Evolutionary conservation across 30 jellyfish, hydroid and myxozoan species (phyloP).

Genomic region (Turritopsis dohrnii): DNA sequence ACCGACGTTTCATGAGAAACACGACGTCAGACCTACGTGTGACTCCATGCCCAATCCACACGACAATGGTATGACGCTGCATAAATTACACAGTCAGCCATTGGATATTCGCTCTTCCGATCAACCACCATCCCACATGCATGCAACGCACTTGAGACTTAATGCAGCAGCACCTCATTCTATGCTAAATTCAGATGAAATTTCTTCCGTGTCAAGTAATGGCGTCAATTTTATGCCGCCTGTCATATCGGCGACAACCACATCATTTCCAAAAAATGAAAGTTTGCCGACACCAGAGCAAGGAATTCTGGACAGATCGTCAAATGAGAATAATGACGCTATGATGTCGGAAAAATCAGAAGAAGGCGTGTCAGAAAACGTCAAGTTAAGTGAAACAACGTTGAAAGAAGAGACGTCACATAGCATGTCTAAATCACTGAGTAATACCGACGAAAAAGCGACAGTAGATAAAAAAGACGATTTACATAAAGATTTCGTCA

Average conservation of each 20-base stretch:
- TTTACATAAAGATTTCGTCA: background rate
- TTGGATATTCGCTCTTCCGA: background rate
- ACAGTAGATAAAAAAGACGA: background rate
- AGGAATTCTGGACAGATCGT: background rate
- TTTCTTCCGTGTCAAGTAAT: background rate
- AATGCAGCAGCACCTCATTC: background rate
- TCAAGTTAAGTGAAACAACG: background rate
- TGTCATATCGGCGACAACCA: background rate
- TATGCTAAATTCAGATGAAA: background rate
- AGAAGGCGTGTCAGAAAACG: background rate
- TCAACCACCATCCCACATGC: background rate
- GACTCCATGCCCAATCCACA: background rate
- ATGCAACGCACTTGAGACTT: background rate
- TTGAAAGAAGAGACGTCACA: background rate
- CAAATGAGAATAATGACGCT: background rate
- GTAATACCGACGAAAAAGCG: background rate
- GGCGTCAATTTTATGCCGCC: background rate
- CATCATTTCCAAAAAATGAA: background rate
- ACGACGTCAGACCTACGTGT: background rate
- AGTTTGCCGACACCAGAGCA: background rate
- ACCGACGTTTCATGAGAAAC: background rate
- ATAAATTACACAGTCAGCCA: background rate
- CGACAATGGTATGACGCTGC: background rate
- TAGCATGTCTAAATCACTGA: background rate
- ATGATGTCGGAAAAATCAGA: background rate